Conservation (phyloP, 2,797 vertebrate genomes). For the Stomatorhinus walkeri region DNA sequence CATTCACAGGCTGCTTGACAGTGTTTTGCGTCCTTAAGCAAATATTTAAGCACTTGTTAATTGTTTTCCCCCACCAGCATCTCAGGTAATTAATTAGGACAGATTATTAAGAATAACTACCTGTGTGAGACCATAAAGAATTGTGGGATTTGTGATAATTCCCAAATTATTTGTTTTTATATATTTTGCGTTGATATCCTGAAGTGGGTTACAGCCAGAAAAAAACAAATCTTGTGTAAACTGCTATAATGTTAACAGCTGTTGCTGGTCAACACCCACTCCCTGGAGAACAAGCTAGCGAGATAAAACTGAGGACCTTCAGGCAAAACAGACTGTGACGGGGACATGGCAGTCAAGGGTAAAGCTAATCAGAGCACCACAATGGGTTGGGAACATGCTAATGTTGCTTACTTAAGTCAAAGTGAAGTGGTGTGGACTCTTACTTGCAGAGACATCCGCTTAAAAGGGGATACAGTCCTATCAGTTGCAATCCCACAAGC, state of each 20-base stretch:
- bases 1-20: not conserved
- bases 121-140: not conserved
- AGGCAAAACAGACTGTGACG: not conserved
- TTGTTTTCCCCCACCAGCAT: not conserved
- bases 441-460: not conserved
- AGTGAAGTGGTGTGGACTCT: not conserved
- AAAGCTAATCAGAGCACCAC: conserved; percentile 20
- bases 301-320: not conserved
- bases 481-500: conserved; percentile 1
- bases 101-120: conserved; percentile 7
- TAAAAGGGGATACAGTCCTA: not conserved
- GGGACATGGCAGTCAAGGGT: conserved; percentile 18
- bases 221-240: conserved; percentile 12
- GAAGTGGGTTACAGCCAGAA: not conserved
- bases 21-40: not conserved
- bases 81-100: not conserved
- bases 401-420: conserved; percentile 8
- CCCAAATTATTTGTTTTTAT: not conserved
- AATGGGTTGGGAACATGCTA: conserved; percentile 24
- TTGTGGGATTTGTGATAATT: not conserved
- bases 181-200: not conserved
- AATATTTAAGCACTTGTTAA: not conserved
- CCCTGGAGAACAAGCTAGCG: not conserved
- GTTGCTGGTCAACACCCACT: conserved; percentile 22
- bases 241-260: conserved; percentile 25